These are phyloP conservation scores for Galaxias olidus DNA, from an alignment of 2,797 vertebrate species.

Conservation along the genomic window DNA sequence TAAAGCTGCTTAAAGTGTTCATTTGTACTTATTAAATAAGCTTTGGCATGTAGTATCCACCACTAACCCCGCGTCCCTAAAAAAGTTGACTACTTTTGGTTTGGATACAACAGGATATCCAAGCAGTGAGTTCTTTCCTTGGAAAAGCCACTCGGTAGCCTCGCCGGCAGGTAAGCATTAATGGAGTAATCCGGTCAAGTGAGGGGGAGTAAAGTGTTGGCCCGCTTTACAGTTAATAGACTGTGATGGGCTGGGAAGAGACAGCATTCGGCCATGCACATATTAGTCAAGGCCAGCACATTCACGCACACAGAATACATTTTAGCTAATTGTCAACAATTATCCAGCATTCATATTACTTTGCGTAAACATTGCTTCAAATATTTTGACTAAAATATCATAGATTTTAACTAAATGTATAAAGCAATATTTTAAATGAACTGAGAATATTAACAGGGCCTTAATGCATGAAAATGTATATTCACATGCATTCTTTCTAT, in stretches of 20 bases:
- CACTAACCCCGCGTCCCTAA: neutral
- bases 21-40: slow-evolving; percentile 50
- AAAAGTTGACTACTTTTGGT: neutral
- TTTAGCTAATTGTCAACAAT: too few relatives aligned
- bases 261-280: slow-evolving; percentile 24
- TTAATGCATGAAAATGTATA: neutral
- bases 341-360: too few relatives aligned
- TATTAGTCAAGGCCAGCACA: too few relatives aligned
- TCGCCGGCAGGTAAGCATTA: slow-evolving; percentile 53
- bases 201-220: slow-evolving; percentile 58
- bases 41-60: neutral
- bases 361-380: too few relatives aligned
- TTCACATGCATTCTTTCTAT: neutral
- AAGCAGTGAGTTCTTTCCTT: neutral
- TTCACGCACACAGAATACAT: too few relatives aligned
- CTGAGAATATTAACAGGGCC: too few relatives aligned
- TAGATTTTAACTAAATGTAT: too few relatives aligned
- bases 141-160: slow-evolving; percentile 18
- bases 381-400: too few relatives aligned
- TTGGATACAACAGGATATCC: neutral
- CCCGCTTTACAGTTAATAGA: slow-evolving; percentile 64
- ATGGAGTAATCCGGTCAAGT: slow-evolving; percentile 29
- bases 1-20: slow-evolving; percentile 62
- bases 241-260: slow-evolving; percentile 44
- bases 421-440: too few relatives aligned